These are phyloP conservation scores for Malurus melanocephalus DNA, from an alignment of 2,113 vertebrate species.

Conservation along the genomic window DNA sequence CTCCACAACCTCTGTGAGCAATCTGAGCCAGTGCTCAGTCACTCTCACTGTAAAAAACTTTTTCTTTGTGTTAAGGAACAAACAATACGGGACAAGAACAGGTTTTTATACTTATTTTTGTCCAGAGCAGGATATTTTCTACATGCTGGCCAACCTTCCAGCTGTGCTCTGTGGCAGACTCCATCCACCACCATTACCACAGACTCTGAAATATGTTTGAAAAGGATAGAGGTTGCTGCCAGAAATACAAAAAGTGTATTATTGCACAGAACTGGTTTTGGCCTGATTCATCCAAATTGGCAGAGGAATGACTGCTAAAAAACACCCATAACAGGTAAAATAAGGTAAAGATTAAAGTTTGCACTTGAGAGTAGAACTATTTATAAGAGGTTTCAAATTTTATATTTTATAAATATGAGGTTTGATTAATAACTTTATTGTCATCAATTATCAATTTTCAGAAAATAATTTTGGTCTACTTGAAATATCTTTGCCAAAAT, in stretches of 20 bases:
- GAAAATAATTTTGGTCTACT: not conserved
- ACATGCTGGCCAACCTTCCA: not conserved
- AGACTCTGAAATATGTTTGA: not conserved
- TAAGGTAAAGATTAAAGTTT: not conserved
- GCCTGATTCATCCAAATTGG: not conserved
- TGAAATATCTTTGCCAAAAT: not conserved
- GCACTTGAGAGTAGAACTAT: not conserved
- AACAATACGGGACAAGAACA: not conserved
- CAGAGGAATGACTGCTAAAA: not conserved
- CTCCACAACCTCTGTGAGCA: not conserved
- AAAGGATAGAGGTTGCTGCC: not conserved
- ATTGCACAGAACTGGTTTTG: not conserved
- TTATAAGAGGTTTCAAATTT: not conserved
- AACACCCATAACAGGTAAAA: not conserved
- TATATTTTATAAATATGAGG: not conserved
- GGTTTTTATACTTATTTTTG: not conserved
- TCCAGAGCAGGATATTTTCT: not conserved
- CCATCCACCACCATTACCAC: not conserved
- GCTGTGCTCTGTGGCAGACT: not conserved
- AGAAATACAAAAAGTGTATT: not conserved
- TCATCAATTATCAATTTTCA: not conserved
- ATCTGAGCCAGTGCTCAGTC: fast-evolving
- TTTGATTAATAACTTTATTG: not conserved
- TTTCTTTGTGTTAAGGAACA: not conserved
- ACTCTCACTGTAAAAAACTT: not conserved